phyloP scores from a whole-genome alignment of 2,113 vertebrate genomes.

The Gallinago jamesoni region DNA sequence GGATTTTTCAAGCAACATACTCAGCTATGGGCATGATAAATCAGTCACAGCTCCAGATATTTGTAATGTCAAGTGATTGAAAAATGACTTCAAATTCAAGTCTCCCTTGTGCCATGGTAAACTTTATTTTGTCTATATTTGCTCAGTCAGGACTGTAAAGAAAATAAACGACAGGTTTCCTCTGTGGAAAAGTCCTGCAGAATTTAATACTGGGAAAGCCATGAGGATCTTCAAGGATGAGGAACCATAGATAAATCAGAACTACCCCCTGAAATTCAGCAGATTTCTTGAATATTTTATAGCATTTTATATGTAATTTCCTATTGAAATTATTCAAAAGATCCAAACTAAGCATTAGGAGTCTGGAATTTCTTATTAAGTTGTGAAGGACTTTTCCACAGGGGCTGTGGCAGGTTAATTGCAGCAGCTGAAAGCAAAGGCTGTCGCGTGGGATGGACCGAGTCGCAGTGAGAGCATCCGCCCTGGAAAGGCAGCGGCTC shows the following conservation, averaged over 20 bases:
- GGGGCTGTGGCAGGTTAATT: neutral
- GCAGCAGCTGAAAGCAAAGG: neutral
- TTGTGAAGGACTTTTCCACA: neutral
- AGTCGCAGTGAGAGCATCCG: neutral
- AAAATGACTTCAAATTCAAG: neutral
- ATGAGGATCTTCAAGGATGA: neutral
- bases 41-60: neutral
- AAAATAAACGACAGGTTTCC: constrained; percentile 40
- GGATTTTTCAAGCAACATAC: neutral
- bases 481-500: neutral
- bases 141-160: neutral
- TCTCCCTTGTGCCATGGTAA: constrained; percentile 14
- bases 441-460: accelerated
- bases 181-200: neutral
- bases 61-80: neutral
- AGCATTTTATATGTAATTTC: neutral
- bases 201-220: neutral
- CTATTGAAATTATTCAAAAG: neutral
- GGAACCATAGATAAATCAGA: neutral
- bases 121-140: constrained; percentile 56
- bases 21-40: neutral
- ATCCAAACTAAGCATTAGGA: neutral
- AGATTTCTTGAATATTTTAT: neutral
- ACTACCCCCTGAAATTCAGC: neutral
- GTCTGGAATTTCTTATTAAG: neutral